A percentile compares a stretch with the other conserved stretches of the same genome.
phyloP scores from a whole-genome alignment of 2,888 invertebrate species.

The Alentia gelatinosa region DNA sequence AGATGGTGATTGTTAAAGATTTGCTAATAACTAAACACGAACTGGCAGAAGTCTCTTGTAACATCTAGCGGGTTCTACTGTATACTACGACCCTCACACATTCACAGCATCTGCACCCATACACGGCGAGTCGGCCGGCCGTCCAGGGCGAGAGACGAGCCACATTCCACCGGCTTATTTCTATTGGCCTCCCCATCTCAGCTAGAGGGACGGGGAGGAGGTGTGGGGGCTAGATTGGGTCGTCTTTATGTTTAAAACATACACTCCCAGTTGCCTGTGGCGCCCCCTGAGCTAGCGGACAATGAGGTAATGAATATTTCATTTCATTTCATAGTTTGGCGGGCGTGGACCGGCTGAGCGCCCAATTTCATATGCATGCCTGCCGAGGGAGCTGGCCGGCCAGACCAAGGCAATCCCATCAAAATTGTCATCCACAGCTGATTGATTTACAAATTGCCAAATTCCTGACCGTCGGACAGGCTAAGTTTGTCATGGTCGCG shows the following conservation, averaged over 20 bases:
- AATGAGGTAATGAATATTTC: conserved; percentile 46
- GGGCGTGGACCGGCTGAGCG: not conserved
- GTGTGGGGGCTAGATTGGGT: not conserved
- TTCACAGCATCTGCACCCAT: too few species aligned
- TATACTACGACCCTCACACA: too few species aligned
- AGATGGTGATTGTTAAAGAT: too few species aligned
- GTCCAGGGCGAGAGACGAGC: not conserved
- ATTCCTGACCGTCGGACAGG: conserved; percentile 15
- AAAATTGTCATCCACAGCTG: conserved; percentile 19
- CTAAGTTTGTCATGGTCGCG: not conserved
- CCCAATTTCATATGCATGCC: conserved; percentile 35
- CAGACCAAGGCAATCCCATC: conserved; percentile 44
- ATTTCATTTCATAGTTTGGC: conserved; percentile 47
- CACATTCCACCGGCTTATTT: not conserved
- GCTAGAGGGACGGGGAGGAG: too few species aligned
- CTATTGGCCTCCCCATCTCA: not conserved
- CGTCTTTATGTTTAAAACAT: conserved; percentile 50
- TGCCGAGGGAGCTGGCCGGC: not conserved
- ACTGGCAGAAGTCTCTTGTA: too few species aligned
- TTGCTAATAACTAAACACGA: too few species aligned
- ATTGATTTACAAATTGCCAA: conserved; percentile 50
- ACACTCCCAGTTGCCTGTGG: conserved; percentile 35
- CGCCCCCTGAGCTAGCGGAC: conserved; percentile 5
- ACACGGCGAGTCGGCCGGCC: not conserved
- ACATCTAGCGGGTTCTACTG: too few species aligned